phyloP scores from a whole-genome alignment of 2,888 invertebrate genomes.

The Argyresthia albistria region DNA sequence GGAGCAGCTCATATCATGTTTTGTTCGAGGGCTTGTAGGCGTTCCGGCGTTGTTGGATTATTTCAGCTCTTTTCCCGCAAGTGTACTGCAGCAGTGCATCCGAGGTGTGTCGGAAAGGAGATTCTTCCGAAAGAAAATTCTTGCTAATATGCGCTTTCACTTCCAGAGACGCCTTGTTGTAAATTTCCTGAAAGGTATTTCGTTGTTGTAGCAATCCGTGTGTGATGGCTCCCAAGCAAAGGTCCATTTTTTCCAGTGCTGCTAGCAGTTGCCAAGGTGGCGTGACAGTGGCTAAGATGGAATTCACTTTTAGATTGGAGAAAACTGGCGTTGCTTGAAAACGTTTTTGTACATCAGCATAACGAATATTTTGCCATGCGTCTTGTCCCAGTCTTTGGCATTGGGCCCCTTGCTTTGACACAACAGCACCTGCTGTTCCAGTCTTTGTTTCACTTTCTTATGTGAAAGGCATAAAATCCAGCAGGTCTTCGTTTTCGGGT shows the following conservation, averaged over 20 bases:
- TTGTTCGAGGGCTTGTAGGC: constrained; percentile 9
- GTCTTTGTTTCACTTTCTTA: neutral
- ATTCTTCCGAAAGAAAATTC: neutral
- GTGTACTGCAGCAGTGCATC: neutral
- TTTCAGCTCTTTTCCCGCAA: neutral
- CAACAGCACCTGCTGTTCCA: neutral
- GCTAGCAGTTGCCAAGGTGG: neutral
- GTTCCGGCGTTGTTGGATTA: neutral
- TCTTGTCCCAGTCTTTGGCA: neutral
- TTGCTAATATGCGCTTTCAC: neutral
- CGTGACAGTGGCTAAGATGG: neutral
- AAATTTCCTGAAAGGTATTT: neutral
- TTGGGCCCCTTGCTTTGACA: neutral
- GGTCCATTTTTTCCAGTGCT: neutral
- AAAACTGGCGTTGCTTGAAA: neutral
- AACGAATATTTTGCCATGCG: neutral
- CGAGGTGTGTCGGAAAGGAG: neutral
- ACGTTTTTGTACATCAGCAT: neutral
- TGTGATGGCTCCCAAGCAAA: neutral
- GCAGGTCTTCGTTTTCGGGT: neutral
- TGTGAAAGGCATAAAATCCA: neutral
- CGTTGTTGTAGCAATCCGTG: neutral
- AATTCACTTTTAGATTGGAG: neutral
- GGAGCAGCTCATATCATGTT: constrained; percentile 5
- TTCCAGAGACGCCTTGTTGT: neutral